Evolutionary conservation across 2,113 vertebrate species (phyloP).

Genomic region (Prionailurus bengalensis): DNA sequence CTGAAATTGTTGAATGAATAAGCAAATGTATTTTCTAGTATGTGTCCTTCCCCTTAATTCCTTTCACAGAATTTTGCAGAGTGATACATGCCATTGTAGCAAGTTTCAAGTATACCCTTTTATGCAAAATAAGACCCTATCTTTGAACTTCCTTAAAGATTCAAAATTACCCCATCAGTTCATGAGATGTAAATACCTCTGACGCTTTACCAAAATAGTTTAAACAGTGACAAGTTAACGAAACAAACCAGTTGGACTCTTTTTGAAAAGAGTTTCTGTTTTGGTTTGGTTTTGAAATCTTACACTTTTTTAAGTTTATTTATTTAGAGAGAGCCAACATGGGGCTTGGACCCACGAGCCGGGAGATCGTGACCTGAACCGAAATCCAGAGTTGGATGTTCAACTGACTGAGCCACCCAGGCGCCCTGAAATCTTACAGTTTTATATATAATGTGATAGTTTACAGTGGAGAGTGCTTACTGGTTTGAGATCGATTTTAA

Average conservation of each 20-base stretch:
- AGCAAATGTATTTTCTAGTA: background rate
- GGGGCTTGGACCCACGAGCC: too few species aligned
- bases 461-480: constrained; percentile 24
- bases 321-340: too few species aligned
- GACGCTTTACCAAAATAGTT: background rate
- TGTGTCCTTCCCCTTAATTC: constrained; percentile 25
- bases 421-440: background rate
- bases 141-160: constrained; percentile 58
- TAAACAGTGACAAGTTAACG: constrained; percentile 17
- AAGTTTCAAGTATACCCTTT: background rate
- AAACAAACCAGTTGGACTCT: background rate
- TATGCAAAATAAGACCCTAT: constrained; percentile 26
- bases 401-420: too few species aligned
- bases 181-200: background rate
- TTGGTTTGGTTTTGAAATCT: background rate
- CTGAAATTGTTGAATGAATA: constrained; percentile 54
- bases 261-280: background rate
- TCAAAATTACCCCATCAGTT: background rate
- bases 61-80: constrained; percentile 29
- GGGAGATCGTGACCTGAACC: too few species aligned
- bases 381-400: too few species aligned
- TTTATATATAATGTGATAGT: background rate
- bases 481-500: constrained; percentile 51
- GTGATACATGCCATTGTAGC: background rate
- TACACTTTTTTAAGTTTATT: background rate